phyloP scores from a whole-genome alignment of 2,113 vertebrate genomes.

The Uria aalge region DNA sequence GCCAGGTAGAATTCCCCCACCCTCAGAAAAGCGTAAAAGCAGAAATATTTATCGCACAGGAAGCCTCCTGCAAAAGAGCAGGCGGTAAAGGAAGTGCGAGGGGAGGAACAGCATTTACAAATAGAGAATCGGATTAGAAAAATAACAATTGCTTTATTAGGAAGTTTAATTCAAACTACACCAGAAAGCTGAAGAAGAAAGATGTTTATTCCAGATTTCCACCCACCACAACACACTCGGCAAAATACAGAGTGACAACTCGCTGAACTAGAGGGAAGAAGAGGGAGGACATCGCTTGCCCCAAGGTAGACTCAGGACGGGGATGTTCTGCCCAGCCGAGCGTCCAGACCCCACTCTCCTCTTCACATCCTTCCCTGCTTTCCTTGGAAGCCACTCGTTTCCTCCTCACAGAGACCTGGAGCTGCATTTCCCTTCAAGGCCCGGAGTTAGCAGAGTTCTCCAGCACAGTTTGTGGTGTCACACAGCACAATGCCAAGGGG shows the following conservation, averaged over 20 bases:
- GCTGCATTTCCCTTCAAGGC: not conserved
- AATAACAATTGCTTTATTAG: not conserved
- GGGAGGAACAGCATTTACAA: not conserved
- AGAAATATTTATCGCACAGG: rapidly evolving
- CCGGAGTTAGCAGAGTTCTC: rapidly evolving
- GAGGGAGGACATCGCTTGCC: rapidly evolving
- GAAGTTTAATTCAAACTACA: not conserved
- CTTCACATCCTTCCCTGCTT: rapidly evolving
- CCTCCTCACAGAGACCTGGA: not conserved
- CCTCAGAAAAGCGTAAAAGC: not conserved
- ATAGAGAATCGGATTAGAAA: not conserved
- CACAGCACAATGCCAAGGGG: not conserved
- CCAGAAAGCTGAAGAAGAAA: not conserved
- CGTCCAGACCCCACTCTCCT: rapidly evolving
- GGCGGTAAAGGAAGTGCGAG: rapidly evolving
- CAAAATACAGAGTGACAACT: not conserved
- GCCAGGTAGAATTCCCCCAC: not conserved
- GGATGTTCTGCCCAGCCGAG: not conserved
- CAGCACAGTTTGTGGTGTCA: not conserved
- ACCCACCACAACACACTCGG: not conserved
- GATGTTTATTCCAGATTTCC: not conserved
- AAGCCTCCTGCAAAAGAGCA: no score
- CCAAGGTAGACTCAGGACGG: not conserved
- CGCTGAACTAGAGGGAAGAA: not conserved
- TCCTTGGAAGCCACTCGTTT: rapidly evolving